phyloP scores from a whole-genome alignment of 2,113 vertebrate species.

The Heterochromis multidens region DNA sequence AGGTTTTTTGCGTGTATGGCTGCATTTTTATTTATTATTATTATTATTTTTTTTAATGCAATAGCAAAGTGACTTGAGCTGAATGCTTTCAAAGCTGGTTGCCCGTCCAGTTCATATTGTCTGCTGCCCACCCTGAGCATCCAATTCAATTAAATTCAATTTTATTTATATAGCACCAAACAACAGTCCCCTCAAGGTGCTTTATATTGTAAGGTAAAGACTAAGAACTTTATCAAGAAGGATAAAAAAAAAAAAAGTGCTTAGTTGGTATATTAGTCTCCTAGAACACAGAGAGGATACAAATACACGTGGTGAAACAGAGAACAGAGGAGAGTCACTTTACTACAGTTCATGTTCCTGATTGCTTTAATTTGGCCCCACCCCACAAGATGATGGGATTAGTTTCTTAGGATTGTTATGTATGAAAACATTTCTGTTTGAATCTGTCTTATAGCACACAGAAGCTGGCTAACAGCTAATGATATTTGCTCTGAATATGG shows the following conservation, averaged over 20 bases:
- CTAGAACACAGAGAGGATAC: neutral
- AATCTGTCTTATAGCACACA: neutral
- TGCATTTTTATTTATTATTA: too few relatives aligned
- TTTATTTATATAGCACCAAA: too few relatives aligned
- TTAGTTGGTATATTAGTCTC: neutral
- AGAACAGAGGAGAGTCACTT: neutral
- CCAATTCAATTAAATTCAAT: too few relatives aligned
- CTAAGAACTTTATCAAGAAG: neutral
- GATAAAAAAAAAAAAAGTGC: neutral
- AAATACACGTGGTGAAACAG: neutral
- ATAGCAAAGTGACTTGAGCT: too few relatives aligned
- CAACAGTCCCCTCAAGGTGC: too few relatives aligned
- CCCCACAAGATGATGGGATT: neutral
- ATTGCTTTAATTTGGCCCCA: neutral
- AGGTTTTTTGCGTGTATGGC: too few relatives aligned
- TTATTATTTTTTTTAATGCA: too few relatives aligned
- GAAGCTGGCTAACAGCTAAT: neutral
- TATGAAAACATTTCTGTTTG: neutral
- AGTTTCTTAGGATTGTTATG: neutral
- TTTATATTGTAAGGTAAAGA: too few relatives aligned
- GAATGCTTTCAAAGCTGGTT: too few relatives aligned
- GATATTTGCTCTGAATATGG: neutral
- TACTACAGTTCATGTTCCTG: neutral
- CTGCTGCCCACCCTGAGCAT: too few relatives aligned
- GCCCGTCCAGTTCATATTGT: too few relatives aligned